Evolutionary conservation across 2,888 invertebrate species (phyloP), one percentile per base, ranked within the genome.

Genomic region (Beris chalybata): DNA sequence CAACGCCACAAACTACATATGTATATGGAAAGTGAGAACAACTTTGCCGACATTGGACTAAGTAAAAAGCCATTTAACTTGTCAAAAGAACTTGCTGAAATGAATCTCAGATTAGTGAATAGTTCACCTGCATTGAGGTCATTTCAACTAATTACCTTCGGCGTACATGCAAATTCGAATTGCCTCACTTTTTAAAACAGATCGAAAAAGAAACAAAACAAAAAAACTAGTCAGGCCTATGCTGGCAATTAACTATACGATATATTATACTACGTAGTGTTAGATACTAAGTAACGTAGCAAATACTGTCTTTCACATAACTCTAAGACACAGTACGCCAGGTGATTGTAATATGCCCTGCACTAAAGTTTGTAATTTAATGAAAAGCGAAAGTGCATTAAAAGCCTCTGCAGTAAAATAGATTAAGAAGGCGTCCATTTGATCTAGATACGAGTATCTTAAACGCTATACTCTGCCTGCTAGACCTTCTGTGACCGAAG

Each of bases 101-200:
- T 52, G 52, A 29, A 29, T 5, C 31, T 54, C 54, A 54, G 31
- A n/a, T 29, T 32, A 31, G 31, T 44, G 43, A 56, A 38, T 43
- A 56, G 56, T 13, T 13, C 13, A 56, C 55, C n/a, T 30, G 43
- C 61, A 61, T 61, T 61, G 61, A 59, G 61, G 61, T 50, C 61
- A 61, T 61, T 52, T 52, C 61, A 61, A 52, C 61, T 61, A 61
- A 61, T 61, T 61, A 61, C 61, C 61, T 11, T 61, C 31, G 7
- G 12, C 22, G 61, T 52, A 61, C 61, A 61, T 61, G 61, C 61
- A 61, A 61, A 61, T 50, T 61, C 32, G 38, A 61, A 50, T 61
- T 61, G 38, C 61, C 31, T 61, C 32, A 45, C 38, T 52, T 50
- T 50, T 22, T 22, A 52, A 38, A 38, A 38, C 5, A 38, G 9